A percentile compares a stretch with the other conserved stretches of the same genome.
Evolutionary conservation across 2,797 vertebrate genomes (phyloP).

Genomic region (Chloroceryle amazona): DNA sequence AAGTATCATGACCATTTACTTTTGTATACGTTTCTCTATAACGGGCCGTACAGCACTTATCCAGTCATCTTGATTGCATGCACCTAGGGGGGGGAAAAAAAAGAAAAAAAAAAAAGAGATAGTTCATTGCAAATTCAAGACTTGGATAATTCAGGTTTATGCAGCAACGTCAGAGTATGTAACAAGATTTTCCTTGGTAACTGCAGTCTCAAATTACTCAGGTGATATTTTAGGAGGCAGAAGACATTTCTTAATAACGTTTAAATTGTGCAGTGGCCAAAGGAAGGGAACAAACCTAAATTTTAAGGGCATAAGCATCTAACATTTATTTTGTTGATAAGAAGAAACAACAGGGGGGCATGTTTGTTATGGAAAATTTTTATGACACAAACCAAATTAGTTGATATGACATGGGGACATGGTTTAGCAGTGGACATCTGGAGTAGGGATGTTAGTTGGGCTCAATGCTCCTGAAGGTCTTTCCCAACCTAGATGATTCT

Average conservation of each 20-base stretch:
- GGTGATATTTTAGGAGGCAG: background rate
- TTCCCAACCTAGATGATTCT: too few relatives aligned
- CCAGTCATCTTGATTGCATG: constrained; percentile 96
- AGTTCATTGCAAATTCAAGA: background rate
- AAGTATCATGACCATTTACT: constrained; percentile 82
- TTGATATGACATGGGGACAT: background rate
- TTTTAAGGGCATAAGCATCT: background rate
- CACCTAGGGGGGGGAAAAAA: constrained; percentile 78
- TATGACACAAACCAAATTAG: background rate
- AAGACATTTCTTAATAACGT: background rate
- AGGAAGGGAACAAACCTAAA: background rate
- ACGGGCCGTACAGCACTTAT: constrained; percentile 97
- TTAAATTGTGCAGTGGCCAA: background rate
- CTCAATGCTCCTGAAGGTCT: too few relatives aligned
- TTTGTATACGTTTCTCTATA: constrained; percentile 99
- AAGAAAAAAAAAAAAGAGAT: background rate
- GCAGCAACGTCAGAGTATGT: background rate
- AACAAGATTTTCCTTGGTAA: background rate
- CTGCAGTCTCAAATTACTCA: background rate
- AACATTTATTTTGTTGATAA: background rate
- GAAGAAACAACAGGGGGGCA: background rate
- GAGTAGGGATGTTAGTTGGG: too few relatives aligned
- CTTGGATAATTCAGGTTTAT: background rate
- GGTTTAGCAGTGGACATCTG: too few relatives aligned
- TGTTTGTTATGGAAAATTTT: background rate